These are phyloP conservation scores for Subacronicta megacephala DNA, from an alignment of 2,888 invertebrate species.

Conservation along the genomic window DNA sequence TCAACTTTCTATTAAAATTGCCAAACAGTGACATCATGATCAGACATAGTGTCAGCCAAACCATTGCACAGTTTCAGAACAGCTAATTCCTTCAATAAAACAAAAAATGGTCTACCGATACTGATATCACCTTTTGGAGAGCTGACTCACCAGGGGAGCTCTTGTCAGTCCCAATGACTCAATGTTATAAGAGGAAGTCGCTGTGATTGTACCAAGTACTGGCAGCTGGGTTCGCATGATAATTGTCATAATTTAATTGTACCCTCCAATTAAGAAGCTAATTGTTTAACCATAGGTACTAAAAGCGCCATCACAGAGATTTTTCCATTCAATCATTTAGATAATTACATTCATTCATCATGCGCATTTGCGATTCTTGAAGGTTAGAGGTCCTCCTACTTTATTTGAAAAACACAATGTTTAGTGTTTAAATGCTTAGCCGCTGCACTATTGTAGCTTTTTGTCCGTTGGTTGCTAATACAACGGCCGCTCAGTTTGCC, in stretches of 20 bases:
- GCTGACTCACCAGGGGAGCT: slow-evolving; percentile 12
- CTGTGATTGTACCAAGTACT: slow-evolving; percentile 8
- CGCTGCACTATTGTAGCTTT: too few relatives aligned
- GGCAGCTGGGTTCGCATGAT: slow-evolving; percentile 15
- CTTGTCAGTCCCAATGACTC: slow-evolving; percentile 23
- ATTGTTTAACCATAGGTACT: slow-evolving; percentile 22
- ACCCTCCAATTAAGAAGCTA: slow-evolving; percentile 12
- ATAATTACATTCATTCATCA: neutral
- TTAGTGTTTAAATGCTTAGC: too few relatives aligned
- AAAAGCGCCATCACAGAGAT: slow-evolving; percentile 20
- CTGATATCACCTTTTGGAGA: neutral
- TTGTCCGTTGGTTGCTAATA: too few relatives aligned
- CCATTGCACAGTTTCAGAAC: too few relatives aligned
- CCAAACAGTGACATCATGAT: too few relatives aligned
- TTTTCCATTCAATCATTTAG: slow-evolving; percentile 22
- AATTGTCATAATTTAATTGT: slow-evolving; percentile 44
- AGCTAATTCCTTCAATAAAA: too few relatives aligned
- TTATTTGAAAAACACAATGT: too few relatives aligned
- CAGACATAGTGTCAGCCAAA: too few relatives aligned
- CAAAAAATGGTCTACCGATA: neutral
- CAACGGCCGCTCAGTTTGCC: too few relatives aligned
- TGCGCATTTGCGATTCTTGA: too few relatives aligned
- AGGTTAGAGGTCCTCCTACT: too few relatives aligned
- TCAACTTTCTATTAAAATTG: too few relatives aligned
- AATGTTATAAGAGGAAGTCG: slow-evolving; percentile 34